Evolutionary conservation across 2,888 invertebrate genomes (phyloP), one percentile per base, ranked within the genome.

Genomic region (Parnassius apollo): DNA sequence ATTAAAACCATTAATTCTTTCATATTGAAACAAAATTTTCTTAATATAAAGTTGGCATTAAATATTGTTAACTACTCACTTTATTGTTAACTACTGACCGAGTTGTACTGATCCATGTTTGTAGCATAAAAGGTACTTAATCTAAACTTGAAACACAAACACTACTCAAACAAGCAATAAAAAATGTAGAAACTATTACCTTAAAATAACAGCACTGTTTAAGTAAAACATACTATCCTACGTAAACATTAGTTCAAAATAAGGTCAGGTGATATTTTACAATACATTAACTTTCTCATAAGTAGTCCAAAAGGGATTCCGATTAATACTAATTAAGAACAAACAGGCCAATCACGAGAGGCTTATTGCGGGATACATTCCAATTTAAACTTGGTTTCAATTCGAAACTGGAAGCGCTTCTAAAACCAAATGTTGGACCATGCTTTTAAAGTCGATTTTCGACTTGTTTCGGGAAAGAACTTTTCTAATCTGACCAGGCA

Each of bases 301-400:
- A 57, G 69, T 76, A 79, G 75, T 75, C 75, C 77, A 76, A 77
- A 80, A 76, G 80, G 88, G 80, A 81, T 84, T 80, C 75, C 89
- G 84, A 89, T 91, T 91, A 89, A 90, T 90, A 88, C 88, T 89
- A 90, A 91, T 91, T 91, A 89, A 85, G 83, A 87, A 85, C 86
- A 88, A 91, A 89, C 89, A 88, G 91, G 78, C 89, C 89, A 91
- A 90, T 91, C 91, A 85, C 82, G 80, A 84, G 85, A 83, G 88
- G 90, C 89, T 91, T 91, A 91, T 86, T 87, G 88, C 81, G 85
- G 88, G 90, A 88, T 91, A 88, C 88, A 89, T 91, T 91, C 90
- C 91, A 91, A 91, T 91, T 91, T 91, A 91, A 91, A 91, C 79
- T 91, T 91, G 82, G 85, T 83, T 86, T 86, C 86, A 85, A 89